phyloP scores from a whole-genome alignment of 2,888 invertebrate genomes.

The Orthosia gothica region DNA sequence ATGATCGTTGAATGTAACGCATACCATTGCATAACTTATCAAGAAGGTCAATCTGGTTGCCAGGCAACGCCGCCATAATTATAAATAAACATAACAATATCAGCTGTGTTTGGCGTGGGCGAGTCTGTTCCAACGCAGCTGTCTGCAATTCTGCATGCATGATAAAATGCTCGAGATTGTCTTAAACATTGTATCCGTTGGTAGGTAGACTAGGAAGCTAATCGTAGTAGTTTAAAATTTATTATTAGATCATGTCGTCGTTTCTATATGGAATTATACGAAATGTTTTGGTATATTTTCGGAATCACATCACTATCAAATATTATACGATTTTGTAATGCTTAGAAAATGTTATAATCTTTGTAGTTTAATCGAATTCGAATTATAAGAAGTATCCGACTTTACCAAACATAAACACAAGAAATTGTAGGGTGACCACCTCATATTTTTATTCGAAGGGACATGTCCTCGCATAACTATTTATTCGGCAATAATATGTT shows the following conservation, averaged over 20 bases:
- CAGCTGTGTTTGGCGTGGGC: constrained; percentile 36
- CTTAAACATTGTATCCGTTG: constrained; percentile 55
- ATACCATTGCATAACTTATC: neutral
- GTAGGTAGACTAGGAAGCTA: constrained; percentile 17
- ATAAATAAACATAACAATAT: constrained; percentile 40
- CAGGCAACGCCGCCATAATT: constrained; percentile 21
- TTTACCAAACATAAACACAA: neutral
- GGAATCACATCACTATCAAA: neutral
- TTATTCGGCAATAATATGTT: neutral
- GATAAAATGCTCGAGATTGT: constrained; percentile 33
- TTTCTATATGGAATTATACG: neutral
- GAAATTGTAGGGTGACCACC: constrained; percentile 15
- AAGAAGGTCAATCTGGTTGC: constrained; percentile 34
- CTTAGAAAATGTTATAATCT: neutral
- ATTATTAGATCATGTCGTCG: neutral
- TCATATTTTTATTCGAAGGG: constrained; percentile 2
- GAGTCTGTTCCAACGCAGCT: constrained; percentile 32
- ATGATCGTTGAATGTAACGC: neutral
- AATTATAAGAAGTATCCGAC: neutral
- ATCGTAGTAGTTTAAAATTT: constrained; percentile 3
- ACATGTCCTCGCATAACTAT: neutral
- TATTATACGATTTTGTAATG: neutral
- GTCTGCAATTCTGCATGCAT: constrained; percentile 21
- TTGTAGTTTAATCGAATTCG: neutral
- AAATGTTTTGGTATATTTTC: neutral